These are phyloP conservation scores for Sceliomorpha sp. DNA, from an alignment of 2,888 invertebrate species.

Conservation along the genomic window DNA sequence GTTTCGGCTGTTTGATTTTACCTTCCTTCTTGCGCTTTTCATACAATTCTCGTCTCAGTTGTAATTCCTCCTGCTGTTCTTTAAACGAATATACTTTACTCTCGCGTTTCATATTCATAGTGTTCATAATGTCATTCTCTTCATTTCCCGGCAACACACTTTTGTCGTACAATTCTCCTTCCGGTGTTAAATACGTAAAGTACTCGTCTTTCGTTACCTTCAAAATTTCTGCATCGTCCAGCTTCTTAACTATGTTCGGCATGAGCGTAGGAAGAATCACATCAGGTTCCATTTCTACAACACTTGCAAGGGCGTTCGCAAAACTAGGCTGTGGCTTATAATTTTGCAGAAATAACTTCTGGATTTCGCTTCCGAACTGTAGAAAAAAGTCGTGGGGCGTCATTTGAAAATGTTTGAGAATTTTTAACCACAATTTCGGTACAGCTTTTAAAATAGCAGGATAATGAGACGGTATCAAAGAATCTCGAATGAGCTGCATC, in stretches of 20 bases:
- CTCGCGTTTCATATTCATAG: conserved; percentile 94
- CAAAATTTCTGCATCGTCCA: conserved; percentile 85
- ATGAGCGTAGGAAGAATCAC: conserved; percentile 85
- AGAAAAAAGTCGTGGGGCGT: conserved; percentile 84
- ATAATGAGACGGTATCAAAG: conserved; percentile 88
- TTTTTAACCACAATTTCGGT: conserved; percentile 86
- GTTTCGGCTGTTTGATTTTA: conserved; percentile 86
- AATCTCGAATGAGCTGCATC: conserved; percentile 84
- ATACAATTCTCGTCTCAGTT: conserved; percentile 94
- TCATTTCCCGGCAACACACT: conserved; percentile 86
- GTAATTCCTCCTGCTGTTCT: conserved; percentile 97
- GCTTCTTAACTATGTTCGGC: conserved; percentile 82
- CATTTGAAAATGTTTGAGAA: conserved; percentile 83
- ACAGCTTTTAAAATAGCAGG: conserved; percentile 84
- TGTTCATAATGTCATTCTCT: conserved; percentile 79
- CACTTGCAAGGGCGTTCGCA: conserved; percentile 87
- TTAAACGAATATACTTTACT: conserved; percentile 98
- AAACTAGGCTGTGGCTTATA: conserved; percentile 82
- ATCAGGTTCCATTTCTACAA: conserved; percentile 85
- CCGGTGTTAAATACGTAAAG: conserved; percentile 90
- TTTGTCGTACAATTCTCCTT: conserved; percentile 95
- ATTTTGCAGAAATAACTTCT: conserved; percentile 84
- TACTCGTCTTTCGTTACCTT: conserved; percentile 90
- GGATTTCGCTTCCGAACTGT: conserved; percentile 83
- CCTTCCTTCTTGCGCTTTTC: conserved; percentile 92